Percentiles rank a stretch among this genome's conserved stretches.
Evolutionary conservation across 2,888 invertebrate species (phyloP).

Genomic region (Ophion ellenae): DNA sequence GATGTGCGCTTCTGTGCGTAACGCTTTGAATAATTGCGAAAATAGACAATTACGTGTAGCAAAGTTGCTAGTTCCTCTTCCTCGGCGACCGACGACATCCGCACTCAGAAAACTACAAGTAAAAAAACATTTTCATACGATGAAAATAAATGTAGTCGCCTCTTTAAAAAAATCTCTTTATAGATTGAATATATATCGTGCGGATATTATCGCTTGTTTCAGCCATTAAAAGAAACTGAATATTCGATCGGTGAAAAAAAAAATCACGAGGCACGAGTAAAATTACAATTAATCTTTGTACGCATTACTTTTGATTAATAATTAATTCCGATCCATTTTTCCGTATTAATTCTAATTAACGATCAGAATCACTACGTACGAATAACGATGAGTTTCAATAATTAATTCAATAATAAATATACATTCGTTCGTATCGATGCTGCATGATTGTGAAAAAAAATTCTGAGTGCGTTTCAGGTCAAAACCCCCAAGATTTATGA

Average conservation of each 20-base stretch:
- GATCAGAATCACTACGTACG: no score
- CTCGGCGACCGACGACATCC: background rate
- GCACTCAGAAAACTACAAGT: conserved; percentile 1
- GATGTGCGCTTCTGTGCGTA: conserved; percentile 56
- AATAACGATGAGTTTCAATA: no score
- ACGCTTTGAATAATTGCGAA: conserved; percentile 59
- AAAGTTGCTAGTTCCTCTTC: conserved; percentile 47
- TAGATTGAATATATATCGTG: background rate
- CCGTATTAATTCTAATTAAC: no score
- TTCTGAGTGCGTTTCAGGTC: background rate
- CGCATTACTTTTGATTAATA: no score
- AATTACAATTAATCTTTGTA: background rate
- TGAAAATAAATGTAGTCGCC: no score
- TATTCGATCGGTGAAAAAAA: background rate
- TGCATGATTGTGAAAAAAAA: background rate
- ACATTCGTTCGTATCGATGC: no score
- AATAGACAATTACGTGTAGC: background rate
- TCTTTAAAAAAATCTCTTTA: background rate
- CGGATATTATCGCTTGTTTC: background rate
- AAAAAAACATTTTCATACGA: background rate
- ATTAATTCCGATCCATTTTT: no score
- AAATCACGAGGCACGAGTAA: background rate
- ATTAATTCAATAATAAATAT: no score
- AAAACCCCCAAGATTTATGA: background rate
- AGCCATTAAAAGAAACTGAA: background rate